These are phyloP conservation scores for Tamandua tetradactyla DNA, from an alignment of 2,797 vertebrate genomes.

Conservation along the genomic window DNA sequence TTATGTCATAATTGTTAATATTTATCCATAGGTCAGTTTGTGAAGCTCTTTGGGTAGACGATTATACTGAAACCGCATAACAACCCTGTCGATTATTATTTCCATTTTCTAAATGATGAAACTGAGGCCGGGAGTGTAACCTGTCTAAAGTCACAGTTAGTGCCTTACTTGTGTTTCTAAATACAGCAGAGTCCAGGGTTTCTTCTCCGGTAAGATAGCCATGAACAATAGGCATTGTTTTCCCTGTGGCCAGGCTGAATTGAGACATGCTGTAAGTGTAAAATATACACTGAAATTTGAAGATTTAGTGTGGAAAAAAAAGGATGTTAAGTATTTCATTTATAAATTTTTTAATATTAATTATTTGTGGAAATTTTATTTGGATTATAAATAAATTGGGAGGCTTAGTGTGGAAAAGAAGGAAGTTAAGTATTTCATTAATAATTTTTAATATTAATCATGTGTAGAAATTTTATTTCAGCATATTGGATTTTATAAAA, in stretches of 20 bases:
- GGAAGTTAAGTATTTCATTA: background rate
- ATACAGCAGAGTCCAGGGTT: background rate
- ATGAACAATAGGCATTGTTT: accelerated
- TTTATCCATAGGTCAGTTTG: background rate
- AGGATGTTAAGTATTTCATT: background rate
- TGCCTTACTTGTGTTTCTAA: no score
- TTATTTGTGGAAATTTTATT: background rate
- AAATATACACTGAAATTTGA: background rate
- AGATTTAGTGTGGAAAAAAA: background rate
- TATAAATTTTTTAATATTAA: background rate
- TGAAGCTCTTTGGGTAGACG: background rate
- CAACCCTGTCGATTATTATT: no score
- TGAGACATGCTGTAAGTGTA: accelerated
- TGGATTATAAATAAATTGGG: no score
- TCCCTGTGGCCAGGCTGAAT: accelerated
- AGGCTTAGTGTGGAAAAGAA: background rate
- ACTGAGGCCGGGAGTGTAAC: background rate
- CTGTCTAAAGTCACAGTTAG: background rate
- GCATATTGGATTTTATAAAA: background rate
- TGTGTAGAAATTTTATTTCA: background rate
- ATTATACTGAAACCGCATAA: background rate
- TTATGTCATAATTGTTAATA: background rate
- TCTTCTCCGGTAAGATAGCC: accelerated
- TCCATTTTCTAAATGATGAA: background rate
- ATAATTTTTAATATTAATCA: background rate